A percentile compares a stretch with the other conserved stretches of the same genome.
Evolutionary conservation across 2,797 vertebrate species (phyloP).

Genomic region (Hylomyscus alleni): DNA sequence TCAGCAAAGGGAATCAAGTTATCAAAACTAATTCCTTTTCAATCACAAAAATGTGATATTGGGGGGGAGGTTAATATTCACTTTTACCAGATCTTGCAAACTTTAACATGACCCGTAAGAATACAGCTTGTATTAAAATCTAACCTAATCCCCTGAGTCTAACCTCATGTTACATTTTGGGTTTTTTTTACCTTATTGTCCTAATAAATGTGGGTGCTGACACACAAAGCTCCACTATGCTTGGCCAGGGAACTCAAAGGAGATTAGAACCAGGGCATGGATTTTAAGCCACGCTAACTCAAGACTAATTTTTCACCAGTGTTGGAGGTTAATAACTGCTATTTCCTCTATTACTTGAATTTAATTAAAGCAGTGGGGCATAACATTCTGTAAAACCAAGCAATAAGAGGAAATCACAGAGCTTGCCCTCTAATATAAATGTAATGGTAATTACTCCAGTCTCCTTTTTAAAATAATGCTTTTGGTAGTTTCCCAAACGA

Average conservation of each 20-base stretch:
- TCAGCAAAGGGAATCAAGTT: constrained; percentile 46
- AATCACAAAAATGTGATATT: neutral
- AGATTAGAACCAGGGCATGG: constrained; percentile 60
- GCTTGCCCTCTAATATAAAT: constrained; percentile 88
- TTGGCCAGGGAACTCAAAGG: constrained; percentile 22
- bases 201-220: neutral
- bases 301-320: constrained; percentile 87
- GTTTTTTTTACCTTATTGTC: constrained; percentile 65
- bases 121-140: constrained; percentile 11
- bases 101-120: constrained; percentile 36
- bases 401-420: constrained; percentile 88
- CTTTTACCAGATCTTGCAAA: constrained; percentile 7
- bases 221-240: constrained; percentile 36
- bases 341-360: constrained; percentile 88
- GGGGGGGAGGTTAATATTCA: neutral
- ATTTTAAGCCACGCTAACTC: constrained; percentile 82
- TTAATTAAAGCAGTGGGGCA: constrained; percentile 89
- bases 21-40: constrained; percentile 55
- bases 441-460: constrained; percentile 86
- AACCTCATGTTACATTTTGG: constrained; percentile 46
- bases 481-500: constrained; percentile 84
- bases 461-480: constrained; percentile 86
- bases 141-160: neutral
- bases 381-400: constrained; percentile 87
- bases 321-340: constrained; percentile 89